phyloP scores from a whole-genome alignment of 2,113 vertebrate species.

The Suricata suricatta region DNA sequence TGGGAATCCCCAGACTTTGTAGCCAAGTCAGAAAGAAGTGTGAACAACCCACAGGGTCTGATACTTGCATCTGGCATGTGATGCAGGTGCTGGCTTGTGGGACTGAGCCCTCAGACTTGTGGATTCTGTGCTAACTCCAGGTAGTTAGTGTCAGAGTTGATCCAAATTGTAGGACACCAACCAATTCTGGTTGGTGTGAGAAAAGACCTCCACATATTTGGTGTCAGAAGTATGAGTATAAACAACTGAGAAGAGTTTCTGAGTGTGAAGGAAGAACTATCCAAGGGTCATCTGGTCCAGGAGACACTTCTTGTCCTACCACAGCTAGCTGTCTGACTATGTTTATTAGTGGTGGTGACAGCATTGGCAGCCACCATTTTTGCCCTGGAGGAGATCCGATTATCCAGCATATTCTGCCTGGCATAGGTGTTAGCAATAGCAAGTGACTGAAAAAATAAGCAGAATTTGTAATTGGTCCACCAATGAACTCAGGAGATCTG shows the following conservation, averaged over 20 bases:
- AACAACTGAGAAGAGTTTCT: background rate
- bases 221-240: background rate
- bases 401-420: background rate
- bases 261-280: background rate
- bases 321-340: background rate
- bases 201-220: background rate
- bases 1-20: background rate
- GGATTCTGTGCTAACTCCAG: background rate
- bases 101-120: background rate
- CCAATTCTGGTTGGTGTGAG: background rate
- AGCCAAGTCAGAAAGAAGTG: background rate
- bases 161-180: too few relatives aligned
- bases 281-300: background rate
- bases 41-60: background rate
- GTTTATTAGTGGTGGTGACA: accelerated
- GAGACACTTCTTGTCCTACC: background rate
- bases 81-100: background rate
- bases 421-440: background rate
- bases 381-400: background rate
- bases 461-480: background rate
- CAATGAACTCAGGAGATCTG: background rate
- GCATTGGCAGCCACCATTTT: background rate
- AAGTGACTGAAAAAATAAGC: background rate
- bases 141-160: background rate
- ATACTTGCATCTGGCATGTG: background rate